These are phyloP conservation scores for Arctopsyche grandis DNA, from an alignment of 1,140 invertebrate species.

Conservation along the genomic window DNA sequence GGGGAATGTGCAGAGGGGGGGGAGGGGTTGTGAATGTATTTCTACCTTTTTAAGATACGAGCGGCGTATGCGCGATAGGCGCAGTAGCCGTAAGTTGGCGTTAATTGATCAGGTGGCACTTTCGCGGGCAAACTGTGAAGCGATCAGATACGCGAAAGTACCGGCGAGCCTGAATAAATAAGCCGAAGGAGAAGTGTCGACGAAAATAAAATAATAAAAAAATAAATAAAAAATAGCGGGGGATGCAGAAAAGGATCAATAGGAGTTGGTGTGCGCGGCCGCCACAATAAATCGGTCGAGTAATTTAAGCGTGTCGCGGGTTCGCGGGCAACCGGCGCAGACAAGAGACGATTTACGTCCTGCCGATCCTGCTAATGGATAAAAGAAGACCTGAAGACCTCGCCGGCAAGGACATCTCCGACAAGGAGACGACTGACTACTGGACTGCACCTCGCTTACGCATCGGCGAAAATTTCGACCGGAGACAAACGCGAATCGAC, in stretches of 20 bases:
- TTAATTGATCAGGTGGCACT: conserved; percentile 44
- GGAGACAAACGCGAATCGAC: not conserved
- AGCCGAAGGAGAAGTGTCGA: conserved; percentile 7
- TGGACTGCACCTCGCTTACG: not conserved
- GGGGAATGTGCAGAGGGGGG: too few relatives aligned
- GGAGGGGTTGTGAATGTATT: not conserved
- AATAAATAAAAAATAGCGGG: not conserved
- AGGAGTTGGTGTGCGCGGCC: conserved; percentile 17
- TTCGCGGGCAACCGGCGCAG: not conserved
- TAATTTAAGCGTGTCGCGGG: conserved; percentile 40
- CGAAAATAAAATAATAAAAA: not conserved
- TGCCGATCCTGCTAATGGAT: conserved; percentile 43
- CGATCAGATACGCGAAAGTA: conserved; percentile 41
- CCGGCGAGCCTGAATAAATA: conserved; percentile 29
- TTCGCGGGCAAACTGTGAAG: conserved; percentile 43
- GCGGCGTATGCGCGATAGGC: not conserved
- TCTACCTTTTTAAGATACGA: not conserved
- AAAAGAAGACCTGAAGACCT: conserved; percentile 22
- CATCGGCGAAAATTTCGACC: not conserved
- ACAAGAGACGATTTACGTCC: conserved; percentile 43
- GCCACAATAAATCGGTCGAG: conserved; percentile 42
- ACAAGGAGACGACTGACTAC: not conserved
- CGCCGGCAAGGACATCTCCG: not conserved
- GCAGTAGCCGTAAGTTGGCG: conserved; percentile 22
- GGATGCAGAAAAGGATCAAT: conserved; percentile 7